Base-by-base conservation (phyloP, 2,113 vertebrate genomes). In the Pholis gunnellus region DNA sequence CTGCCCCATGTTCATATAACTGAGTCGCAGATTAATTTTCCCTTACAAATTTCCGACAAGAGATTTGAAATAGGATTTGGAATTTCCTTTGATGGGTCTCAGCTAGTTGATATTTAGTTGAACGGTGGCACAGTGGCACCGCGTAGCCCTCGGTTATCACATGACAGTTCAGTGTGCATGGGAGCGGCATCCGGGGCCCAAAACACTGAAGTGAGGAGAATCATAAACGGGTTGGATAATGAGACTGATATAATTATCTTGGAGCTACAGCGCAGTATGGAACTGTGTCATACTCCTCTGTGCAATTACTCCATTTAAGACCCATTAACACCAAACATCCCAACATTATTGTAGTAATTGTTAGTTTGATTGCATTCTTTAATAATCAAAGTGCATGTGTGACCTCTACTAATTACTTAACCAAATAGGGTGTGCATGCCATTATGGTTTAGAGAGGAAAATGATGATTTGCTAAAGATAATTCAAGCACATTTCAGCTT, bases 161-260 rank as follows among this genome's bases (percentile, higher is more conserved):
- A 13, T 48, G 50, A 65, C 72, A 59, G 29, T 61, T n/a, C 72
- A 74, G 63, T 46, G 4, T 31, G 68, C 46, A 46, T 50, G 34
- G 9, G 17, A 13, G 60, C 63, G 42, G 20, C 70, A 78, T 87
- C 69, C 11, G 36, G 20, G 67, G 31, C 17, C 60, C 75, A 78
- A 83, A 75, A 83, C 79, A 81, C 81, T 72, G 38, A 85, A 82
- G 81, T 29, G 74, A 78, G 70, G 65, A 77, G 78, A 81, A 87
- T 88, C 80, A 76, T 83, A 78, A 90, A 88, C 87, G 88, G 78
- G 87, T 86, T 79, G 76, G 68, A 84, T 92, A 90, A 91, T 88
- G 86, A 89, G 76, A 80, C 76, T 18, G 73, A 65, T 85, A 89
- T 89, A 89, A 92, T 89, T 85, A 88, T 91, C 82, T 69, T 70